Evolutionary conservation across 2,797 vertebrate species (phyloP), one percentile per base, ranked within the genome.

Genomic region (Pipistrellus nathusii): DNA sequence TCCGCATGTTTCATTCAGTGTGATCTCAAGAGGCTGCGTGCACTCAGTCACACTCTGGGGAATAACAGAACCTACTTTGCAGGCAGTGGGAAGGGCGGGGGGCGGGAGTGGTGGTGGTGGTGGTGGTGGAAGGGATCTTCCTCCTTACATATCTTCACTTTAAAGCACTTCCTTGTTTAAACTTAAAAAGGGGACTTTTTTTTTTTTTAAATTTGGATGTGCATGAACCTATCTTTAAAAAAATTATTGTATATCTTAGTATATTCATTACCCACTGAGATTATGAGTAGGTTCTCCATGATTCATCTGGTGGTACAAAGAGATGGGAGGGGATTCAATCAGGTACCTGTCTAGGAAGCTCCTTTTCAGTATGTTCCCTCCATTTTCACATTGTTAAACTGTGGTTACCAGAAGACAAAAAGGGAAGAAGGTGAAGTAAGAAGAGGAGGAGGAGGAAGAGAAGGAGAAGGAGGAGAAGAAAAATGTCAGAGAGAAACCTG

Each of bases 121-220:
- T 41, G 38, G 38, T 41, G 38, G 6, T 41, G 38, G 38, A 41
- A 41, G 8, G 10, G 25, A 25, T 32, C 66, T 92, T 77, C 38
- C 51, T 75, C 93, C 27, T 90, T 92, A 87, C 77, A 85, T 82
- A 90, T 87, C 68, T 68, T 96, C 48, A 35, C 62, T 66, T 93
- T 55, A 46, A 93, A 84, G 46, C 8, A 1, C 69, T 88, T 88
- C 73, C 73, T 91, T 90, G 85, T 88, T 76, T 72, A 83, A 94
- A 64, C 73, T 93, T 77, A 38, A 72, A 87, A 95, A 77, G 35
- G 23, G 17, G 6, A 20, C 81, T 55, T 77, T 32, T 69, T 75
- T 86, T 55, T 77, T 32, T 69, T 75, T 71, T 91, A 94, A 85
- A 90, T 71, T 69, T 1, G 2, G 73, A 73, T 82, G 27, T 62